phyloP scores from a whole-genome alignment of 2,888 invertebrate species.

The Lordiphosa fenestrarum region DNA sequence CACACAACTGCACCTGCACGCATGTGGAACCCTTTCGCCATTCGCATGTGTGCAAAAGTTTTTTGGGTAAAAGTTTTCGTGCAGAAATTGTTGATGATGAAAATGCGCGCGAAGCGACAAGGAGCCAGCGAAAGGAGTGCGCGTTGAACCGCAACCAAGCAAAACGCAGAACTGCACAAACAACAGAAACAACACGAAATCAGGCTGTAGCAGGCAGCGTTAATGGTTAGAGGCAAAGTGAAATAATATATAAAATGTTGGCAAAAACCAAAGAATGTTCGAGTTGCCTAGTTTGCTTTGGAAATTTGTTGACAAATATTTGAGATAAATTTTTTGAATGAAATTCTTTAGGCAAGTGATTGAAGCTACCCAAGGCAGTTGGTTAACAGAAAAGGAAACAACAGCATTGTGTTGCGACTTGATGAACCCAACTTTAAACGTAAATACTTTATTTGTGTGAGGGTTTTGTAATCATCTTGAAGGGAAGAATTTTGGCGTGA shows the following conservation, averaged over 20 bases:
- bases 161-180: slow-evolving; percentile 68
- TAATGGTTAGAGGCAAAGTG: slow-evolving; percentile 40
- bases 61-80: slow-evolving; percentile 62
- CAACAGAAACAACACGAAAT: slow-evolving; percentile 48
- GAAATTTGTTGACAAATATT: slow-evolving; percentile 6
- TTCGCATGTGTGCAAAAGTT: slow-evolving; percentile 67
- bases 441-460: too few relatives aligned
- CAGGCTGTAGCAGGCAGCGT: slow-evolving; percentile 43
- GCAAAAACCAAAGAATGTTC: slow-evolving; percentile 23
- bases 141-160: slow-evolving; percentile 67
- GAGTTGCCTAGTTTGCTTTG: slow-evolving; percentile 11
- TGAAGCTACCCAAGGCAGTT: too few relatives aligned
- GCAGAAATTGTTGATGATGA: slow-evolving; percentile 71
- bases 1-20: slow-evolving; percentile 65
- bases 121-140: slow-evolving; percentile 23
- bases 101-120: slow-evolving; percentile 47
- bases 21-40: slow-evolving; percentile 66
- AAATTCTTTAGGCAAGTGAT: slow-evolving; percentile 2
- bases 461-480: too few relatives aligned
- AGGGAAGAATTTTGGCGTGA: too few relatives aligned
- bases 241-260: slow-evolving; percentile 34
- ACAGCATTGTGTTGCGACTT: too few relatives aligned
- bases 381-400: too few relatives aligned
- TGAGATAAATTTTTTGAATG: not conserved
- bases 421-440: too few relatives aligned